phyloP scores from a whole-genome alignment of 2,113 vertebrate species.

The Sminthopsis crassicaudata region DNA sequence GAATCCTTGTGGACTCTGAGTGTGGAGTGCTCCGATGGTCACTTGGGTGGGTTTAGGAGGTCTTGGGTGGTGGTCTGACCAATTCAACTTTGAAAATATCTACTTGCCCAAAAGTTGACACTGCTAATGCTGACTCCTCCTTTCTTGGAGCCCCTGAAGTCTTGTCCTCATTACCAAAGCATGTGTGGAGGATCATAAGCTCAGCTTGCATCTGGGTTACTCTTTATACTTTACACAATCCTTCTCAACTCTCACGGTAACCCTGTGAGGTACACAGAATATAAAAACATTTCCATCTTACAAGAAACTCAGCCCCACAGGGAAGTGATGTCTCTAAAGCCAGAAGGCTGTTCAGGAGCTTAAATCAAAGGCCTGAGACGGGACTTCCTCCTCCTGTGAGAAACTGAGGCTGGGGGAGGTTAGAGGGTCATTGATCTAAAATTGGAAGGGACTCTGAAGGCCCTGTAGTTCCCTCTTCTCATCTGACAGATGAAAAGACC shows the following conservation, averaged over 20 bases:
- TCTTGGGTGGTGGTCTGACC: background rate
- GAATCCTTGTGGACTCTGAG: background rate
- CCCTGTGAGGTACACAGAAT: background rate
- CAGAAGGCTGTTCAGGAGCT: background rate
- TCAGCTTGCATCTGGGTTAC: background rate
- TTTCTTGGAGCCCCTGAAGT: background rate
- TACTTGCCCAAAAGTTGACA: background rate
- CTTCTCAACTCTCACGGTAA: background rate
- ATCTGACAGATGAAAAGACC: background rate
- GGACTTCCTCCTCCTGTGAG: too few relatives aligned
- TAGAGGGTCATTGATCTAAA: background rate
- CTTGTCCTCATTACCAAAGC: constrained; percentile 20
- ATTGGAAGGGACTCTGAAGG: background rate
- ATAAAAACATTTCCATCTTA: background rate
- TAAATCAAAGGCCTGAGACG: background rate
- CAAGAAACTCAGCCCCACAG: background rate
- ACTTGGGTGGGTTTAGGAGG: constrained; percentile 16
- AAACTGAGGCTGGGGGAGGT: background rate
- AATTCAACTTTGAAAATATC: constrained; percentile 26
- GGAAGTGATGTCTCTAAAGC: background rate
- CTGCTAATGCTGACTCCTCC: background rate
- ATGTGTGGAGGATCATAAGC: background rate
- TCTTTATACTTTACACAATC: background rate
- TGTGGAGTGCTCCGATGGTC: background rate
- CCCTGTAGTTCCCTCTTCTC: background rate